phyloP scores from a whole-genome alignment of 2,113 vertebrate species.

The Pelusios castaneus region DNA sequence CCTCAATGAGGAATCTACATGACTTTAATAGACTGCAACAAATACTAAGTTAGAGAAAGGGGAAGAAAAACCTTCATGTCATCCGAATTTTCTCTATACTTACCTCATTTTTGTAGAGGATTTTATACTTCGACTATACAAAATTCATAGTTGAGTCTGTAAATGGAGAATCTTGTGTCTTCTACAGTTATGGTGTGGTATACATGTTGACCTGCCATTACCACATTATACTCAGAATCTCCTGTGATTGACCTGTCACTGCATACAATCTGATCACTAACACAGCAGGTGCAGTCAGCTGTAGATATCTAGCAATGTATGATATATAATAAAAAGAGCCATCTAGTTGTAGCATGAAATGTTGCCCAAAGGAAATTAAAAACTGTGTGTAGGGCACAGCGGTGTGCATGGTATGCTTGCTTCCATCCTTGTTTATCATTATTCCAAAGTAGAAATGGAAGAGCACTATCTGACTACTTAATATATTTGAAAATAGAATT shows the following conservation, averaged over 20 bases:
- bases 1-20: neutral
- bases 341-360: neutral
- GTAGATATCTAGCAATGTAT: too few species aligned
- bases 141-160: neutral
- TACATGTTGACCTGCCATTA: neutral
- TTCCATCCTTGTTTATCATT: neutral
- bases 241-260: neutral
- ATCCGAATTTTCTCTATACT: neutral
- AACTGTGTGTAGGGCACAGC: neutral
- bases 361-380: neutral
- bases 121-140: neutral
- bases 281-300: rapidly evolving
- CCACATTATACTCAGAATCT: neutral
- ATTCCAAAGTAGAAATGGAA: rapidly evolving
- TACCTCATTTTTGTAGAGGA: neutral
- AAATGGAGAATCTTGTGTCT: neutral
- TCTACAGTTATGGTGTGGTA: neutral
- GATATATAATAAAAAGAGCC: neutral
- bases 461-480: rapidly evolving
- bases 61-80: neutral
- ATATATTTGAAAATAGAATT: neutral
- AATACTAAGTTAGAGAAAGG: neutral
- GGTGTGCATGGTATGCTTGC: neutral
- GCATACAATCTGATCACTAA: neutral
- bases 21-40: neutral